Percentiles rank a stretch among this genome's conserved stretches.
phyloP scores from a whole-genome alignment of 2,797 vertebrate genomes.

The Hyperoplus immaculatus region DNA sequence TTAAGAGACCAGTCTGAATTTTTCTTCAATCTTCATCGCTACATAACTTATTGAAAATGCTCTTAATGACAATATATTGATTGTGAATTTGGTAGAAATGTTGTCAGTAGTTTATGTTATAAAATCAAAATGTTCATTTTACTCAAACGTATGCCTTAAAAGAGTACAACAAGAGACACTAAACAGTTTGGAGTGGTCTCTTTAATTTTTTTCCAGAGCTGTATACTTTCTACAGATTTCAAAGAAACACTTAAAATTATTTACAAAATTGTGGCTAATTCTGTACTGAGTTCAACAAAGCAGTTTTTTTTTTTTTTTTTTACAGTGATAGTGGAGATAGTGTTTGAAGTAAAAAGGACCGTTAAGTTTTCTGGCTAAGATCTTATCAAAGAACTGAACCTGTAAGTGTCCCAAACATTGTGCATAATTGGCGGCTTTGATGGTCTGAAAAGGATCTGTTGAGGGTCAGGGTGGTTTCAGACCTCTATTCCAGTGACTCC shows the following conservation, averaged over 20 bases:
- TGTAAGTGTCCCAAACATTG: slow-evolving; percentile 5
- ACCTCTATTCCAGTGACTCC: background rate
- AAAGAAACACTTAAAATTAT: background rate
- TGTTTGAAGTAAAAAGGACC: background rate
- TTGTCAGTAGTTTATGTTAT: too few species aligned
- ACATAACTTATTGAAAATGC: too few species aligned
- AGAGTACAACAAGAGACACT: too few species aligned
- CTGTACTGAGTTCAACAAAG: background rate
- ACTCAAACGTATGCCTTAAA: too few species aligned
- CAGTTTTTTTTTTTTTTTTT: background rate
- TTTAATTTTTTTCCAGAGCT: too few species aligned
- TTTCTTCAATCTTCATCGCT: too few species aligned
- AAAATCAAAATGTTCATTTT: too few species aligned
- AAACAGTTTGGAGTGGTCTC: too few species aligned
- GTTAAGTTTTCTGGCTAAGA: slow-evolving; percentile 23
- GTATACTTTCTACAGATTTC: background rate
- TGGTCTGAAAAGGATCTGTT: background rate
- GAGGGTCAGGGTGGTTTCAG: background rate
- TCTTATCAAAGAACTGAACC: slow-evolving; percentile 8
- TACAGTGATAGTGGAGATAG: background rate
- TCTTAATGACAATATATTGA: too few species aligned
- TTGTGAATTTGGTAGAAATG: too few species aligned
- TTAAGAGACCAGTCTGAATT: too few species aligned
- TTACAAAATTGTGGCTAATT: background rate
- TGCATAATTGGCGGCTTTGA: slow-evolving; percentile 12